Evolutionary conservation across 2,888 invertebrate species (phyloP).

Genomic region (Rhimphoctona megacephalus): DNA sequence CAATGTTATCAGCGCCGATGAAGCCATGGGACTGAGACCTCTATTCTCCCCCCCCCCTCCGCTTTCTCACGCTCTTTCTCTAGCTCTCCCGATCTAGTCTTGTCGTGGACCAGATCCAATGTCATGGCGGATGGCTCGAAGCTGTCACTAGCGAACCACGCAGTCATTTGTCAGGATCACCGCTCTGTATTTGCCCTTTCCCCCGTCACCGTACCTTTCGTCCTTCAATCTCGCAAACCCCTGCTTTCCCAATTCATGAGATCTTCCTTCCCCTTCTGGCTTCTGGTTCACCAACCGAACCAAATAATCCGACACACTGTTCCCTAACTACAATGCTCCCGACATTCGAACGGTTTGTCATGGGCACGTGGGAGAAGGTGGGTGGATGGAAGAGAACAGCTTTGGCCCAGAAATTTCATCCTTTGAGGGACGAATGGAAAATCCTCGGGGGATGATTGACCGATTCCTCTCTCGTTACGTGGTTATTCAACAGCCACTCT

Average conservation of each 20-base stretch:
- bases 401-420: slow-evolving; percentile 53
- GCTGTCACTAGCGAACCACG: slow-evolving; percentile 81
- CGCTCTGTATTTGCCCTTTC: slow-evolving; percentile 67
- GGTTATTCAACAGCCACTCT: slow-evolving; percentile 37
- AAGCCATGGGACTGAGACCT: slow-evolving; percentile 64
- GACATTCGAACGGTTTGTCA: slow-evolving; percentile 40
- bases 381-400: slow-evolving; percentile 1
- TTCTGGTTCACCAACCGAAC: slow-evolving; percentile 43
- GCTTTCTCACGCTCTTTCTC: too few relatives aligned
- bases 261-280: slow-evolving; percentile 70
- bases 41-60: slow-evolving; percentile 11
- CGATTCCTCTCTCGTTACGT: slow-evolving; percentile 61
- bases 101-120: slow-evolving; percentile 72
- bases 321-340: slow-evolving; percentile 49
- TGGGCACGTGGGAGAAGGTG: slow-evolving; percentile 1
- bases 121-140: slow-evolving; percentile 79
- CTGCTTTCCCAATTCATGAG: slow-evolving; percentile 47
- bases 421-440: slow-evolving; percentile 44
- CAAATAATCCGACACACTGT: slow-evolving; percentile 54
- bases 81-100: slow-evolving; percentile 2
- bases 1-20: slow-evolving; percentile 66
- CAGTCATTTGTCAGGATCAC: slow-evolving; percentile 83
- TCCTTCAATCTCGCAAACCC: slow-evolving; percentile 50
- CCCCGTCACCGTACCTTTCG: slow-evolving; percentile 42
- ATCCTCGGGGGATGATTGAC: slow-evolving; percentile 65